These are phyloP conservation scores for Phengaris arion DNA, from an alignment of 2,888 invertebrate species.

Conservation along the genomic window DNA sequence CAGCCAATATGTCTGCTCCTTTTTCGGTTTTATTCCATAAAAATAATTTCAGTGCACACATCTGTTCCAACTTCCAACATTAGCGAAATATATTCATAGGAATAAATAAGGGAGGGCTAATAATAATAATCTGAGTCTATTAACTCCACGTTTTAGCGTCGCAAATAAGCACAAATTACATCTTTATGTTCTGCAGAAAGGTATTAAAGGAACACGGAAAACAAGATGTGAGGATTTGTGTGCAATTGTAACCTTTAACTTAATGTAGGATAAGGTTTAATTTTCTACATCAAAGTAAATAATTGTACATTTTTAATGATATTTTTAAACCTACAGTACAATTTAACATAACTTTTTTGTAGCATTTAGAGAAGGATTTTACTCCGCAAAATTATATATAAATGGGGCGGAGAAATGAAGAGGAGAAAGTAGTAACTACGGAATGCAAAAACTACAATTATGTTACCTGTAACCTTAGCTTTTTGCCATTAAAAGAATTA, in stretches of 20 bases:
- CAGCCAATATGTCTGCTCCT: too few relatives aligned
- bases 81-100: neutral
- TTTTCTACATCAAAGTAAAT: neutral
- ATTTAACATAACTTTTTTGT: too few relatives aligned
- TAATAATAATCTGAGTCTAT: neutral
- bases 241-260: neutral
- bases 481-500: too few relatives aligned
- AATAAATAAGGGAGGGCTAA: neutral
- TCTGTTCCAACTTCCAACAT: neutral
- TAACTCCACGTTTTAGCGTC: slow-evolving; percentile 5
- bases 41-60: neutral
- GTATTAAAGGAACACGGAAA: neutral
- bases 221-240: neutral
- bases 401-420: too few relatives aligned
- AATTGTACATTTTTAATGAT: too few relatives aligned
- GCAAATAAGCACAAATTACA: neutral
- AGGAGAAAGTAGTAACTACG: too few relatives aligned
- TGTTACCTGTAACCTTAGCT: too few relatives aligned
- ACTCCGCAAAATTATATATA: too few relatives aligned
- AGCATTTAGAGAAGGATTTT: too few relatives aligned
- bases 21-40: too few relatives aligned
- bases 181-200: neutral
- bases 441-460: too few relatives aligned
- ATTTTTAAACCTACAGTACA: too few relatives aligned
- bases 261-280: neutral